phyloP scores from a whole-genome alignment of 1,140 invertebrate species.

The Trialeurodes vaporariorum region DNA sequence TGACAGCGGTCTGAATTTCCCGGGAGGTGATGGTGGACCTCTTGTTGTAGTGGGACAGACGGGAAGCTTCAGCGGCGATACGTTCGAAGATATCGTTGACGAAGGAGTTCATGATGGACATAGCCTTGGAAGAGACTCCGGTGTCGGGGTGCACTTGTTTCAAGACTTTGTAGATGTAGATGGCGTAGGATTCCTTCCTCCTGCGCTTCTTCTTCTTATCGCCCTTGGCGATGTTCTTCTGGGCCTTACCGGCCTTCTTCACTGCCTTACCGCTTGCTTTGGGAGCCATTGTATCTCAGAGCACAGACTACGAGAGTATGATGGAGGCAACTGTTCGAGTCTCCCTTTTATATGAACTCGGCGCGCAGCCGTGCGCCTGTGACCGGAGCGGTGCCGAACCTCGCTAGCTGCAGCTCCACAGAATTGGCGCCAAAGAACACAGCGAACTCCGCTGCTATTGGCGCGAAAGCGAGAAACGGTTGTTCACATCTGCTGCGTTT shows the following conservation, averaged over 20 bases:
- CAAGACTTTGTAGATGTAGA: constrained; percentile 60
- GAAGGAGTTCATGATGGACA: constrained; percentile 50
- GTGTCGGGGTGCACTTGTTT: constrained; percentile 57
- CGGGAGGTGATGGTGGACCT: constrained; percentile 43
- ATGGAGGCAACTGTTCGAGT: no score
- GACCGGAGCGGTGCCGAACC: no score
- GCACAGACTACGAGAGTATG: no score
- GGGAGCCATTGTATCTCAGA: no score
- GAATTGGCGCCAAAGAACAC: no score
- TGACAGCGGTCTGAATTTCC: constrained; percentile 42
- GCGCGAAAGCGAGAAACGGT: no score
- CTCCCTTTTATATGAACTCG: no score
- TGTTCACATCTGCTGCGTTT: no score
- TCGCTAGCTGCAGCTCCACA: no score
- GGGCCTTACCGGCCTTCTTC: constrained; percentile 42
- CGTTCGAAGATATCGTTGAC: constrained; percentile 55
- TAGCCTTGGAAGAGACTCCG: constrained; percentile 49
- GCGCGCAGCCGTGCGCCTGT: no score
- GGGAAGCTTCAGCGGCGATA: constrained; percentile 54
- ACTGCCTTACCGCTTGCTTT: constrained; percentile 20
- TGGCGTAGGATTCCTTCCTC: constrained; percentile 53
- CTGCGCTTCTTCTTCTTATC: constrained; percentile 40
- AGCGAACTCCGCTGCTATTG: no score
- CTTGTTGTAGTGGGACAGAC: constrained; percentile 59
- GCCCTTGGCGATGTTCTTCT: constrained; percentile 40